Percentiles rank a stretch among this genome's conserved stretches.
Conservation (phyloP, 2,113 vertebrate species). For the Mirounga angustirostris region DNA sequence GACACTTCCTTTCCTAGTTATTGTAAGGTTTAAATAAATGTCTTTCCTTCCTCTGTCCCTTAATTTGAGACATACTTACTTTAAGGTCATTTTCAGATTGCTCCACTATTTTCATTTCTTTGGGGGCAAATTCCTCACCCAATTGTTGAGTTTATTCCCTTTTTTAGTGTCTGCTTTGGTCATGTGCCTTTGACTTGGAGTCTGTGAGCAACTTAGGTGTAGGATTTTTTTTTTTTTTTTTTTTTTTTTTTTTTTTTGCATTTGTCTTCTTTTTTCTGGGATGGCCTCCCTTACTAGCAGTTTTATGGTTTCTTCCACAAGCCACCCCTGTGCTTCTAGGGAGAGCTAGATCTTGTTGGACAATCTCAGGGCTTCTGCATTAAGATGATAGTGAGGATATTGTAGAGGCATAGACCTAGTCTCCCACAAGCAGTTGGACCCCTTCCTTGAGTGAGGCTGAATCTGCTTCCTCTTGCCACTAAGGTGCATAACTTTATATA, state of each 20-base stretch:
- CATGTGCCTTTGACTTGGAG: background rate
- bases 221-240: background rate
- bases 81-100: background rate
- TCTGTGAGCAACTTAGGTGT: background rate
- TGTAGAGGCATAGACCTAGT: background rate
- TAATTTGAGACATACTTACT: background rate
- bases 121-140: background rate
- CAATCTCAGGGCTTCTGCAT: background rate
- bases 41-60: background rate
- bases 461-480: background rate
- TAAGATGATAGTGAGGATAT: background rate
- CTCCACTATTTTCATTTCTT: conserved; percentile 5
- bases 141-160: background rate
- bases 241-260: background rate
- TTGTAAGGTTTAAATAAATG: background rate
- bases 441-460: background rate
- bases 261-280: background rate
- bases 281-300: background rate
- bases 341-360: background rate
- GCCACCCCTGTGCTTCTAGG: background rate
- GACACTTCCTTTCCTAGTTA: background rate
- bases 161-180: background rate
- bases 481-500: background rate
- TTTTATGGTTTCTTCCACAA: background rate
- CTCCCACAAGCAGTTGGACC: background rate